Evolutionary conservation across 2,888 invertebrate species (phyloP), one percentile per base, ranked within the genome.

Genomic region (Dexiosoma caninum): DNA sequence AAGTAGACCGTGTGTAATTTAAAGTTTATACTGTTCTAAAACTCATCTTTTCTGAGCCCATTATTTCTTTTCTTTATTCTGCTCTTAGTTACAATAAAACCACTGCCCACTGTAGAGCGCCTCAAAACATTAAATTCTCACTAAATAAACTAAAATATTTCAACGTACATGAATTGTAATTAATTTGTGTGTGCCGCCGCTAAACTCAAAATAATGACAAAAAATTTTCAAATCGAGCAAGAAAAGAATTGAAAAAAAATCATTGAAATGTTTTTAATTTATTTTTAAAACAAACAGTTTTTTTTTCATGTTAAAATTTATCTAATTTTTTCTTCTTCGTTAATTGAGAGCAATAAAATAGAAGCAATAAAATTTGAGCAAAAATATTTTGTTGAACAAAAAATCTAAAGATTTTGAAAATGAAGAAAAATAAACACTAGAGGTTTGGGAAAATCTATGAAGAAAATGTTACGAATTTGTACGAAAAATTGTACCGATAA

Each of bases 201-300:
- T 40, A 32, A 51, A 62, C 12, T 3, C 27, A 5, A 51, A 23
- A 55, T 49, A 64, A 70, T 55, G 57, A 71, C 62, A 72, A 59
- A 74, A 32, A 42, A 3, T 9, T 57, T 53, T 67, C 59, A 19
- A 69, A 60, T 69, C 51, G 49, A 14, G 27, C 37, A 69, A 49
- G 19, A 23, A 55, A 55, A 64, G 62, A 19, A 67, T 46, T 32
- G 32, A 37, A 40, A 8, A 16, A 51, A 8, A n/a, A 35, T 67
- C 53, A 55, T 44, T 30, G 42, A 60, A 75, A 35, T 53, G 4
- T 64, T 72, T 81, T 51, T 14, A 76, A 77, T 81, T 72, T 81
- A 81, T 81, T 81, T 81, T 77, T 81, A 81, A 81, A 81, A 77
- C 62, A 77, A 72, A 76, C 69, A 59, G 19, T 64, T 80, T 70